Conservation (phyloP, 2,113 vertebrate species). For the Gymnorhina tibicen region DNA sequence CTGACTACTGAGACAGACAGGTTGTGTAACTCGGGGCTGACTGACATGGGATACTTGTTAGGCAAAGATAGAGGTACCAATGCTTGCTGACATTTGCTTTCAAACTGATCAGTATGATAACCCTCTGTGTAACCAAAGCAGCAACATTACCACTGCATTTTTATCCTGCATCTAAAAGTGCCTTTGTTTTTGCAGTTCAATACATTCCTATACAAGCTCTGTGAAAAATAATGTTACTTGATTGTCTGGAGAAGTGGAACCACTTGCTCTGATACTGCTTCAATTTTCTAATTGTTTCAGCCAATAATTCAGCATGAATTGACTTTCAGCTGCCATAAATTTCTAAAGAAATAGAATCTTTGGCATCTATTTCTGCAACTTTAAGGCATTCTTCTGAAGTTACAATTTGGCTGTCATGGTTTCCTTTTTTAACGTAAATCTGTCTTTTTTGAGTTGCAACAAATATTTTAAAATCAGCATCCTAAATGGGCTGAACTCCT, state of each 20-base stretch:
- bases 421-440: not conserved
- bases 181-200: conserved; percentile 17
- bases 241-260: not conserved
- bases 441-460: not conserved
- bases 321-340: not conserved
- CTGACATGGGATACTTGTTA: not conserved
- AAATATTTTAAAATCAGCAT: not conserved
- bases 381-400: not conserved
- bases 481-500: not conserved
- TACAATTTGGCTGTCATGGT: not conserved
- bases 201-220: not conserved
- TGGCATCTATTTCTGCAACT: not conserved
- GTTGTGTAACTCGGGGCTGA: not conserved
- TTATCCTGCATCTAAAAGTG: not conserved
- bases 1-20: not conserved
- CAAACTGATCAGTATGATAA: not conserved
- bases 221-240: conserved; percentile 11
- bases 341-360: not conserved
- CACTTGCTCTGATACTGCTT: not conserved
- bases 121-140: not conserved
- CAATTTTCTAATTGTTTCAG: conserved; percentile 3
- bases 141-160: not conserved
- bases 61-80: not conserved
- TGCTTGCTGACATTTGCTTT: conserved; percentile 34
- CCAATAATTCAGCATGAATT: not conserved